Conservation (phyloP, 37 sponge, comb jelly and placozoan genomes). For the Hexactinellida sp. region DNA sequence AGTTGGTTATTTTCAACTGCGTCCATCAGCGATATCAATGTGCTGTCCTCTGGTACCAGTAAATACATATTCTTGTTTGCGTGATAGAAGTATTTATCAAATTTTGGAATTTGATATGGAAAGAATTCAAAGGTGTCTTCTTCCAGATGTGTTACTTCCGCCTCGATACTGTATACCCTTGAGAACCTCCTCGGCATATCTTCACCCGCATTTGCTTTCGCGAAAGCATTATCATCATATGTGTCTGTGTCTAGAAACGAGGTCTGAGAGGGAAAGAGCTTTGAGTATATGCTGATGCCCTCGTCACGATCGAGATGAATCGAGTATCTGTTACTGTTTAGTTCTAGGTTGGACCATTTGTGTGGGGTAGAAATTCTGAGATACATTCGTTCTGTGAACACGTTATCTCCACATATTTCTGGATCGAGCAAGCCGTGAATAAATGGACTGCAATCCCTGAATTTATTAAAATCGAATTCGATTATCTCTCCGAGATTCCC, state of each 20-base stretch:
- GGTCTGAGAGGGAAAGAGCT: not conserved
- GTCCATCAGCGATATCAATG: not conserved
- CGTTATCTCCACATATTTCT: not conserved
- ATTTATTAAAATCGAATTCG: not conserved
- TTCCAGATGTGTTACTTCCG: not conserved
- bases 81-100: not conserved
- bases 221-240: not conserved
- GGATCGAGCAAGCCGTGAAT: not conserved
- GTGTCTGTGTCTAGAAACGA: not conserved
- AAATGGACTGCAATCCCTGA: not conserved
- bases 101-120: constrained; percentile 4
- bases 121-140: constrained; percentile 10
- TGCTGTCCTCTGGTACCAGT: not conserved
- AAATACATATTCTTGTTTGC: not conserved
- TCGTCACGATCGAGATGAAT: not conserved
- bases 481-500: not conserved
- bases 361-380: not conserved
- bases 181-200: not conserved
- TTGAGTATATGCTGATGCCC: not conserved
- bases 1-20: not conserved
- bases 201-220: not conserved
- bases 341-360: not conserved
- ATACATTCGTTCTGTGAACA: not conserved
- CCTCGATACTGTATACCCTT: not conserved
- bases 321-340: not conserved